phyloP scores from a whole-genome alignment of 35 echinoderm and acorn worm species.

The Chiridota heheva region DNA sequence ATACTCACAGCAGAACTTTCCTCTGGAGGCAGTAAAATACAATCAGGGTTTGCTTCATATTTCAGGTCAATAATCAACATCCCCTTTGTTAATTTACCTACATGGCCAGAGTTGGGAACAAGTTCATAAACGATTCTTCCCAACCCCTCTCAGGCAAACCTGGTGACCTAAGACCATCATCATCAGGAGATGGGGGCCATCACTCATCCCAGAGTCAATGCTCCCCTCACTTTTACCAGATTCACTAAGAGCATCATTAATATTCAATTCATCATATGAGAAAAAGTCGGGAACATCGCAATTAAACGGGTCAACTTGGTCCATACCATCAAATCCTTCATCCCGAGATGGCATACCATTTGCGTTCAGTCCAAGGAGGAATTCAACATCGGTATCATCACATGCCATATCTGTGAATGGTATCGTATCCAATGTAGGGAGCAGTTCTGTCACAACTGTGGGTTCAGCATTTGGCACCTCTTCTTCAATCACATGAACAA shows the following conservation, averaged over 20 bases:
- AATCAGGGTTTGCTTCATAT: too few relatives aligned
- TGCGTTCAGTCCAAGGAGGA: slow-evolving; percentile 1
- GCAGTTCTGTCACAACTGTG: not conserved
- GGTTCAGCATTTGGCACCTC: not conserved
- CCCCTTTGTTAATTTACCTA: too few relatives aligned
- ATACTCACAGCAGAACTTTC: too few relatives aligned
- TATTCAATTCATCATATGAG: slow-evolving; percentile 31
- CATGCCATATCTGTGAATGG: slow-evolving; percentile 26
- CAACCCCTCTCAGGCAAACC: slow-evolving; percentile 64
- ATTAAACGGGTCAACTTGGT: slow-evolving; percentile 26
- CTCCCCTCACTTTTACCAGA: slow-evolving; percentile 55
- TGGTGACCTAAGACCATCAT: slow-evolving; percentile 58
- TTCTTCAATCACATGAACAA: not conserved
- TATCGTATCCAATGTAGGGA: not conserved
- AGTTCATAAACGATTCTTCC: slow-evolving; percentile 87
- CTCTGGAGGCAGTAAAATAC: too few relatives aligned
- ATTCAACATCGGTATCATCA: slow-evolving; percentile 23
- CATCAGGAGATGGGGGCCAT: slow-evolving; percentile 45
- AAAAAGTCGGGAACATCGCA: slow-evolving; percentile 72
- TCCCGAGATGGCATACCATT: slow-evolving; percentile 4
- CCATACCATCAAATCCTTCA: not conserved
- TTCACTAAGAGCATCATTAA: slow-evolving; percentile 65
- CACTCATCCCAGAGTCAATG: slow-evolving; percentile 65
- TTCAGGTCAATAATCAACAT: too few relatives aligned
- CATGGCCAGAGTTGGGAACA: slow-evolving; percentile 77